These are phyloP conservation scores for Epinephelus malabaricus DNA, from an alignment of 2,797 vertebrate species.

Conservation along the genomic window DNA sequence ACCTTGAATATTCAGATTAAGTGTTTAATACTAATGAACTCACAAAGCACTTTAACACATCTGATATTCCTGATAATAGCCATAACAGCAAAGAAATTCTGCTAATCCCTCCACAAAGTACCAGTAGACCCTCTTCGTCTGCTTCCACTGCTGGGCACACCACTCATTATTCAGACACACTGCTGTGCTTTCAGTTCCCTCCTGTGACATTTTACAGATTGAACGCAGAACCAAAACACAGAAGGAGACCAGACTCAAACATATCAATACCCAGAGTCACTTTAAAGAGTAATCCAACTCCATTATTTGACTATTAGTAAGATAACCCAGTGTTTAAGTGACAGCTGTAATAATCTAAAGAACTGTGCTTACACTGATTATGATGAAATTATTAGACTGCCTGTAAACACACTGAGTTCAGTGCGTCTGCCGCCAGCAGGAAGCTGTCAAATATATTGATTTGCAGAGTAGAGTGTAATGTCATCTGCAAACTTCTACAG, in stretches of 20 bases:
- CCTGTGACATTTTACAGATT: conserved; percentile 22
- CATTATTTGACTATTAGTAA: conserved; percentile 16
- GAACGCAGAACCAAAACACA: conserved; percentile 5
- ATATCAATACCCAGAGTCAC: not conserved
- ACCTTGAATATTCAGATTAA: conserved; percentile 11
- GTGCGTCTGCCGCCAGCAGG: not conserved
- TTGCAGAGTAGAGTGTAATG: conserved; percentile 6
- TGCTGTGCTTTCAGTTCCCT: conserved; percentile 10
- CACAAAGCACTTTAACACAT: not conserved
- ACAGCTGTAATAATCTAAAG: conserved; percentile 7
- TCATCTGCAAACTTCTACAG: conserved; percentile 3
- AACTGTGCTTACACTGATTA: not conserved
- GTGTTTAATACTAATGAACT: conserved; percentile 3
- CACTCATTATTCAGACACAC: conserved; percentile 24
- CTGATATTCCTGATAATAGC: not conserved
- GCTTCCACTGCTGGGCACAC: not conserved
- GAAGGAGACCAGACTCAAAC: not conserved
- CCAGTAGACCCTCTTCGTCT: not conserved
- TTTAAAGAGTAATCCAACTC: conserved; percentile 7
- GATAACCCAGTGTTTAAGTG: conserved; percentile 14
- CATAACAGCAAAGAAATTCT: conserved; percentile 20
- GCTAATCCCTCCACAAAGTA: not conserved
- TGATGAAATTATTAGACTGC: not conserved
- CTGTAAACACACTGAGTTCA: conserved; percentile 4
- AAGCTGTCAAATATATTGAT: conserved; percentile 33